These are phyloP conservation scores for Pangasius mekongensis DNA, from an alignment of 2,797 vertebrate species.

Conservation along the genomic window DNA sequence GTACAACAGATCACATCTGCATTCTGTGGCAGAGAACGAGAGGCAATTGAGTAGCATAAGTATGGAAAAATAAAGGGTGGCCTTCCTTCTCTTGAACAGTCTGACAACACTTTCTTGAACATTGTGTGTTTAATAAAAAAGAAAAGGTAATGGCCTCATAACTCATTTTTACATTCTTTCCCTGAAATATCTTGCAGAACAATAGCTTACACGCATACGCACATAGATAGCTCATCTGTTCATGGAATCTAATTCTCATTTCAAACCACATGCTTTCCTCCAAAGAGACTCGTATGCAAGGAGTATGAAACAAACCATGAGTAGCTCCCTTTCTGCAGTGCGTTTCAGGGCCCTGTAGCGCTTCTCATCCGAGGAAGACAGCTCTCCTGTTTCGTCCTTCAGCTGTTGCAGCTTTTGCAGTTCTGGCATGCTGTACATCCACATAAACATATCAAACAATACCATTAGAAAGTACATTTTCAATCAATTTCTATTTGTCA, in stretches of 20 bases:
- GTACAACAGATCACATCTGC: constrained; percentile 98
- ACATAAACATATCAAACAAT: constrained; percentile 25
- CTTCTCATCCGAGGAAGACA: constrained; percentile 96
- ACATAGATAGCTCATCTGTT: too few species aligned
- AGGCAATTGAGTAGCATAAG: not conserved
- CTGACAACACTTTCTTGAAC: not conserved
- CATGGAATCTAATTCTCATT: not conserved
- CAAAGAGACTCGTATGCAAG: not conserved
- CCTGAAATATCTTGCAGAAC: not conserved
- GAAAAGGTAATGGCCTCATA: not conserved
- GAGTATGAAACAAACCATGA: constrained; percentile 82
- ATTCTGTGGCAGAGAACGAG: constrained; percentile 74
- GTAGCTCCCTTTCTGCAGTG: constrained; percentile 92
- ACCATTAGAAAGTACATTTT: not conserved
- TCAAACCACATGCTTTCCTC: not conserved
- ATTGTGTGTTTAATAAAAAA: not conserved
- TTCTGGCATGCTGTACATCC: constrained; percentile 88
- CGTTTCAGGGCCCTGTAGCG: constrained; percentile 95
- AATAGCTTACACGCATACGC: not conserved
- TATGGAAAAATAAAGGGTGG: not conserved
- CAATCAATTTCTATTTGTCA: not conserved
- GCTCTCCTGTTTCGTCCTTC: constrained; percentile 97
- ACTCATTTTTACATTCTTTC: too few species aligned
- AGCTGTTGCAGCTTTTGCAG: constrained; percentile 98
- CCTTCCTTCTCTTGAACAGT: not conserved